A percentile compares a stretch with the other conserved stretches of the same genome.
phyloP scores from a whole-genome alignment of 2,888 invertebrate genomes.

The Mactromeris polynyma region DNA sequence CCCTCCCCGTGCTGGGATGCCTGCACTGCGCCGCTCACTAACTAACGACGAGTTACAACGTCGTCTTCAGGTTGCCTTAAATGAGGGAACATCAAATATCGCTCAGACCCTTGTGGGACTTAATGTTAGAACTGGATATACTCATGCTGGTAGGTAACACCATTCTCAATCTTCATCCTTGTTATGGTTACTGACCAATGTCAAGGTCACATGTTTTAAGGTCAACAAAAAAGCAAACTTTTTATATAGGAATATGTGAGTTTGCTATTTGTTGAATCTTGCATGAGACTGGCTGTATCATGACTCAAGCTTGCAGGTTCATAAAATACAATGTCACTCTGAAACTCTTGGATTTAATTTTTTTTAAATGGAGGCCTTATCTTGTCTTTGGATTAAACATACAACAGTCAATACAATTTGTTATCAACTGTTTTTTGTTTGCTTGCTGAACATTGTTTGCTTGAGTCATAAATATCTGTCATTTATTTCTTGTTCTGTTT shows the following conservation, averaged over 20 bases:
- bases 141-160: conserved; percentile 80
- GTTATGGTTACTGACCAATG: background rate
- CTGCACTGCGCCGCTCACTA: conserved; percentile 72
- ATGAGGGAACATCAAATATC: conserved; percentile 79
- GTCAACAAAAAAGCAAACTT: background rate
- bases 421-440: background rate
- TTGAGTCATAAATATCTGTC: background rate
- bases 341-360: too few species aligned
- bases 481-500: background rate
- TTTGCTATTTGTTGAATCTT: background rate
- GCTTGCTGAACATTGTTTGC: background rate
- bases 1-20: conserved; percentile 67
- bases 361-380: too few species aligned
- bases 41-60: conserved; percentile 80
- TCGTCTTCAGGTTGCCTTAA: conserved; percentile 79
- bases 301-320: background rate
- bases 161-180: conserved; percentile 12
- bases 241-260: background rate
- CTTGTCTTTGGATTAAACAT: too few species aligned
- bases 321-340: too few species aligned
- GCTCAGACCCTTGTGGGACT: conserved; percentile 79
- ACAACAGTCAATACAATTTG: too few species aligned
- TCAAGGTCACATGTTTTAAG: conserved; percentile 7
- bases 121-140: conserved; percentile 81
- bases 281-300: background rate